phyloP scores from a whole-genome alignment of 2,888 invertebrate species.

The Lochmaea crataegi region DNA sequence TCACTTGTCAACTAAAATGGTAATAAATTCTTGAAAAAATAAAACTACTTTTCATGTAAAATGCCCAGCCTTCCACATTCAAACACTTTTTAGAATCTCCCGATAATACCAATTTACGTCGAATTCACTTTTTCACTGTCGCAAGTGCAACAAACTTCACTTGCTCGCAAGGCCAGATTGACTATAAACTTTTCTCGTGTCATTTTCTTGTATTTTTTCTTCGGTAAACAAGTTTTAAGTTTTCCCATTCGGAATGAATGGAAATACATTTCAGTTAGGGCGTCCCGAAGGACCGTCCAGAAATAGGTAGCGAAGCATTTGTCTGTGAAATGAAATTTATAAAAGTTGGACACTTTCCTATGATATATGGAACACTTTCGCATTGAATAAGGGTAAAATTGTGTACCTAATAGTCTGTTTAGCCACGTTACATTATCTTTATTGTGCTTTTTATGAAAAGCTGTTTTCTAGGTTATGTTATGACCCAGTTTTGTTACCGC shows the following conservation, averaged over 20 bases:
- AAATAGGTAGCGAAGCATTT: constrained; percentile 21
- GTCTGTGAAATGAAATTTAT: constrained; percentile 35
- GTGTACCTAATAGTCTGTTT: constrained; percentile 22
- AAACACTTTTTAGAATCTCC: neutral
- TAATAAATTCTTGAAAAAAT: too few species aligned
- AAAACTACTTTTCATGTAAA: too few species aligned
- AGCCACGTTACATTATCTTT: constrained; percentile 19
- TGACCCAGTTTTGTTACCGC: neutral
- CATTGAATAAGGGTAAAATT: constrained; percentile 24
- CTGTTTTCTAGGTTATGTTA: neutral
- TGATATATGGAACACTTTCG: constrained; percentile 22
- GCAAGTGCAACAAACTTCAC: neutral
- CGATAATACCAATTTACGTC: neutral
- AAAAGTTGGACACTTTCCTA: constrained; percentile 33
- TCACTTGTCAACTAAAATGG: too few species aligned
- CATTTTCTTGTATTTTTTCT: constrained; percentile 21
- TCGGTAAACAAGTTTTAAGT: constrained; percentile 27
- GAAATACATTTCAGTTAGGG: constrained; percentile 29
- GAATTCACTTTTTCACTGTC: neutral
- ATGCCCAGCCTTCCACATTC: too few species aligned
- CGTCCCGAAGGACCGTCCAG: constrained; percentile 12
- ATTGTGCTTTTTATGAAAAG: constrained; percentile 12
- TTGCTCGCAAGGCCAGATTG: neutral
- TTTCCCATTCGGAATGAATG: constrained; percentile 30
- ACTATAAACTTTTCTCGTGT: constrained; percentile 16